These are phyloP conservation scores for Halcyon senegalensis DNA, from an alignment of 2,113 vertebrate genomes.

Conservation along the genomic window DNA sequence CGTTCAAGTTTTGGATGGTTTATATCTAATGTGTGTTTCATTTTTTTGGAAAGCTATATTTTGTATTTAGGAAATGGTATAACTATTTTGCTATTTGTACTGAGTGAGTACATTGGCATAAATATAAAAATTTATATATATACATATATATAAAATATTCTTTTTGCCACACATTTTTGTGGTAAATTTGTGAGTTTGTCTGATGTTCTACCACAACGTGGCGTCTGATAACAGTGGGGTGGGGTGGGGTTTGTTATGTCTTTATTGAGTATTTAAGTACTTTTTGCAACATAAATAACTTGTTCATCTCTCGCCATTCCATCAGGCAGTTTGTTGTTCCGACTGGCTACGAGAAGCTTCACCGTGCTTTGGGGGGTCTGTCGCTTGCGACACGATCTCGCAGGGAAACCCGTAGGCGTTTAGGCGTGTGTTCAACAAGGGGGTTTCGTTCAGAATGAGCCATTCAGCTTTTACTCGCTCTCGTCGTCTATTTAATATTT, in stretches of 20 bases:
- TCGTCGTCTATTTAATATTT: slow-evolving; percentile 81
- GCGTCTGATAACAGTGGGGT: slow-evolving; percentile 85
- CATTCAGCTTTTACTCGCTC: slow-evolving; percentile 76
- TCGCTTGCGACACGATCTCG: slow-evolving; percentile 41
- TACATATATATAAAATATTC: slow-evolving; percentile 85
- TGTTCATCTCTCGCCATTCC: slow-evolving; percentile 80
- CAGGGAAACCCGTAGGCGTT: slow-evolving; percentile 52
- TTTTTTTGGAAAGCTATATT: slow-evolving; percentile 89
- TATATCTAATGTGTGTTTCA: slow-evolving; percentile 89
- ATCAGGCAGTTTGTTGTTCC: slow-evolving; percentile 70
- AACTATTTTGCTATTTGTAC: slow-evolving; percentile 88
- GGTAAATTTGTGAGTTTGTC: slow-evolving; percentile 84
- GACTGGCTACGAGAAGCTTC: slow-evolving; percentile 70
- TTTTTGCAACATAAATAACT: slow-evolving; percentile 75
- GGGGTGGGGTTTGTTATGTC: slow-evolving; percentile 84
- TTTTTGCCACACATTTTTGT: slow-evolving; percentile 87
- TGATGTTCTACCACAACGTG: slow-evolving; percentile 86
- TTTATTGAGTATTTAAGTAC: slow-evolving; percentile 81
- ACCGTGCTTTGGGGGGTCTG: slow-evolving; percentile 52
- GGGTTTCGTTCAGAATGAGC: slow-evolving; percentile 76
- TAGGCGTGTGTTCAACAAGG: background rate
- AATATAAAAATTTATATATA: slow-evolving; percentile 84
- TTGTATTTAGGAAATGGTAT: slow-evolving; percentile 88
- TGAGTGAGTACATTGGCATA: slow-evolving; percentile 87
- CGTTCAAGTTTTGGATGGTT: slow-evolving; percentile 87